Percentiles rank a stretch among this genome's conserved stretches.
These are phyloP conservation scores for Monochamus saltuarius DNA, from an alignment of 1,140 invertebrate species.

Conservation along the genomic window DNA sequence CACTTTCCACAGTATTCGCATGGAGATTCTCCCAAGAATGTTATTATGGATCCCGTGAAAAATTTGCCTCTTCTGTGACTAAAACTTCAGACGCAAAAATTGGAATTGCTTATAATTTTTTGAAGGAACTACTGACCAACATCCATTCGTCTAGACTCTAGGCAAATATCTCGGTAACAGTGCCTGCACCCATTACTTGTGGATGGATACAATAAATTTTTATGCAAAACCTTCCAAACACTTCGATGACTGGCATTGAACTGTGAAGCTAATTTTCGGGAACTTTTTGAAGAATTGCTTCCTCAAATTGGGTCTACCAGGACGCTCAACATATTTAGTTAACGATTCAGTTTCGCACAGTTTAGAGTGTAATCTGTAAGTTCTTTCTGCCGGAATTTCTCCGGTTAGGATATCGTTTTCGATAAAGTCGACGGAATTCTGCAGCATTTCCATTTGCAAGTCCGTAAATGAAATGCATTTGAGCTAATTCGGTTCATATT, in stretches of 20 bases:
- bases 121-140: not conserved
- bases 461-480: not conserved
- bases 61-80: conserved; percentile 6
- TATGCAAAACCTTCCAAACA: not conserved
- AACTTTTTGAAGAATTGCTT: not conserved
- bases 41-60: no score
- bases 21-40: no score
- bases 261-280: conserved; percentile 1
- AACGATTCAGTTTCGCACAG: no score
- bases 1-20: no score
- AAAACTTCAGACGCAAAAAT: conserved; percentile 3
- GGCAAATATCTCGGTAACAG: not conserved
- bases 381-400: not conserved
- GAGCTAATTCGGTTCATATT: not conserved
- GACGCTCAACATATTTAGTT: no score
- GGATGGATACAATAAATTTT: not conserved
- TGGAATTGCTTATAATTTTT: not conserved
- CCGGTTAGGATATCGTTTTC: no score
- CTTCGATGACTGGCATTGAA: not conserved
- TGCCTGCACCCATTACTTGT: not conserved
- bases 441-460: no score
- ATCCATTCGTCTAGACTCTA: not conserved
- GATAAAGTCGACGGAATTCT: no score
- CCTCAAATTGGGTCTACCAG: not conserved
- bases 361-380: no score